Conservation (phyloP, 2,113 vertebrate genomes). For the Lophochroa leadbeateri region DNA sequence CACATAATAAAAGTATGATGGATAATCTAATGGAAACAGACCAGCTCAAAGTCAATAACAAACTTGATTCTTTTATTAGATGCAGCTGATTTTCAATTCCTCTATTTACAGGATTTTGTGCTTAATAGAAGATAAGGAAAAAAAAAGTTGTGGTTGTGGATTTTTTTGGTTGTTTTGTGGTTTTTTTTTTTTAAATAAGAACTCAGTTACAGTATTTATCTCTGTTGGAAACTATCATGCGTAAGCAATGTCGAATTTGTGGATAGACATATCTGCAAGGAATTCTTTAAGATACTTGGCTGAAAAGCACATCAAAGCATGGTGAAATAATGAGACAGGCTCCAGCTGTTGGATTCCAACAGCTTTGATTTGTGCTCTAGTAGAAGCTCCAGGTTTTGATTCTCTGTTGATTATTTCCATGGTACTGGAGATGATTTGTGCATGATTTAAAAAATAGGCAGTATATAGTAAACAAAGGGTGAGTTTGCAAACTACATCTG, state of each 20-base stretch:
- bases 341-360: slow-evolving; percentile 82
- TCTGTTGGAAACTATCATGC: slow-evolving; percentile 75
- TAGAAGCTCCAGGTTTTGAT: slow-evolving; percentile 81
- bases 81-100: slow-evolving; percentile 77
- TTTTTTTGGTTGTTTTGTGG: background rate
- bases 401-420: slow-evolving; percentile 82
- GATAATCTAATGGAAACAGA: slow-evolving; percentile 76
- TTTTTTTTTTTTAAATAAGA: slow-evolving; percentile 68
- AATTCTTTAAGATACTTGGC: slow-evolving; percentile 79
- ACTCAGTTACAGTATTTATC: slow-evolving; percentile 79
- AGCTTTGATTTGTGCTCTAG: slow-evolving; percentile 81
- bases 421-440: slow-evolving; percentile 77
- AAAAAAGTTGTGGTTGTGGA: background rate
- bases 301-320: slow-evolving; percentile 83
- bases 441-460: slow-evolving; percentile 74
- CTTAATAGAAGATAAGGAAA: slow-evolving; percentile 62
- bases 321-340: slow-evolving; percentile 80
- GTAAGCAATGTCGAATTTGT: slow-evolving; percentile 79
- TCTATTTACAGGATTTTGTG: slow-evolving; percentile 70
- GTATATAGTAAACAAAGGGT: slow-evolving; percentile 65
- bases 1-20: slow-evolving; percentile 79
- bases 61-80: slow-evolving; percentile 75
- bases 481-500: slow-evolving; percentile 74
- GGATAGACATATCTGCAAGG: slow-evolving; percentile 78
- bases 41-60: slow-evolving; percentile 73